A percentile compares a stretch with the other conserved stretches of the same genome.
These are phyloP conservation scores for Creontiades dilutus DNA, from an alignment of 2,888 invertebrate genomes.

Conservation along the genomic window DNA sequence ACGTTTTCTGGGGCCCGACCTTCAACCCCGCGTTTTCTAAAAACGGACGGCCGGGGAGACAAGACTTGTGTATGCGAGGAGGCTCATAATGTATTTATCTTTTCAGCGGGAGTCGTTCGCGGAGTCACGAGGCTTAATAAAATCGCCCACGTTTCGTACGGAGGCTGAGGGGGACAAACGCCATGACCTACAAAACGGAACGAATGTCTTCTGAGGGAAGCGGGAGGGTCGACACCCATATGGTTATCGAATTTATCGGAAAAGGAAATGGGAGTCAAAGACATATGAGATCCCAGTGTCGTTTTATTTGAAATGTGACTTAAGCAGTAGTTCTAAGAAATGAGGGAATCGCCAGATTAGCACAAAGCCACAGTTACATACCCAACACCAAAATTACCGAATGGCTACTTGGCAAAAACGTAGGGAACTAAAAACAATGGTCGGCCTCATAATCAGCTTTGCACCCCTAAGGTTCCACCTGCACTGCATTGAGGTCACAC, in stretches of 20 bases:
- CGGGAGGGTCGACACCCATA: background rate
- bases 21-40: conserved; percentile 29
- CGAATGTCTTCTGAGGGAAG: background rate
- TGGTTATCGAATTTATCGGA: background rate
- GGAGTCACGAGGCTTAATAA: conserved; percentile 1
- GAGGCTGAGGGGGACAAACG: background rate
- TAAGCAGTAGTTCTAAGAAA: too few species aligned
- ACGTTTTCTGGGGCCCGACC: conserved; percentile 30
- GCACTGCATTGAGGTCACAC: too few species aligned
- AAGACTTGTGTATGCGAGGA: background rate
- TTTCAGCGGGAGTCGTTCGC: conserved; percentile 7
- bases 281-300: background rate
- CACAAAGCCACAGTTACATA: too few species aligned
- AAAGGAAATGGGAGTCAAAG: background rate
- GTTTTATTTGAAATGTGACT: too few species aligned
- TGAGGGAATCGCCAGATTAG: too few species aligned
- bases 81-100: conserved; percentile 17
- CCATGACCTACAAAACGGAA: conserved; percentile 16
- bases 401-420: too few species aligned
- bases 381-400: too few species aligned
- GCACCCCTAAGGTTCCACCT: too few species aligned
- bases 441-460: too few species aligned
- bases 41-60: background rate
- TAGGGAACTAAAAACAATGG: too few species aligned
- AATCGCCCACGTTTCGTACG: background rate